Evolutionary conservation across 2,888 invertebrate genomes (phyloP).

Genomic region (Mongoloraphidia duomilia): DNA sequence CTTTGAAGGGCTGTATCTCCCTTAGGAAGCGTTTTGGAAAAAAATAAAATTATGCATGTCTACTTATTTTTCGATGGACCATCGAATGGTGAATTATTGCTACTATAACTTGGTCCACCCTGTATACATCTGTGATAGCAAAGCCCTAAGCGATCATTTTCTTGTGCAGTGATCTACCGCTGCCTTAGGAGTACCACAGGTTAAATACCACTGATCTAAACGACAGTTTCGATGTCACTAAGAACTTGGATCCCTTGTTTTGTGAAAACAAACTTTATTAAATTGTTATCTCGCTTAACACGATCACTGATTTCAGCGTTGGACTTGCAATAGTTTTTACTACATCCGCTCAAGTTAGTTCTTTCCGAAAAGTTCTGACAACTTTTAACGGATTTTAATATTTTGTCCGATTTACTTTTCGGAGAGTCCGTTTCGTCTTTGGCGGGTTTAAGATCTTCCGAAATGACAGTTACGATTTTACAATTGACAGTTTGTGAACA

Average conservation of each 20-base stretch:
- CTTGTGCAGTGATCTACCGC: too few relatives aligned
- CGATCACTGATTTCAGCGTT: conserved; percentile 35
- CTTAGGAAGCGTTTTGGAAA: too few relatives aligned
- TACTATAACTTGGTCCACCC: too few relatives aligned
- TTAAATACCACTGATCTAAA: conserved; percentile 24
- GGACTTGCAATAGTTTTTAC: conserved; percentile 18
- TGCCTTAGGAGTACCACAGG: background rate
- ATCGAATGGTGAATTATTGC: too few relatives aligned
- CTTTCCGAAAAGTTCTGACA: conserved; percentile 23
- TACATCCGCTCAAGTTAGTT: conserved; percentile 4
- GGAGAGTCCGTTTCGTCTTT: conserved; percentile 27
- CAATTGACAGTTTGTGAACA: background rate
- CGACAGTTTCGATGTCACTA: conserved; percentile 63
- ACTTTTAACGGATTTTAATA: conserved; percentile 28
- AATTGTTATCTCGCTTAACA: conserved; percentile 29
- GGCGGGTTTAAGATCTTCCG: background rate
- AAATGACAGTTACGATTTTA: too few relatives aligned
- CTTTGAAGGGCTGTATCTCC: too few relatives aligned
- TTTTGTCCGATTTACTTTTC: conserved; percentile 26
- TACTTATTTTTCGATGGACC: too few relatives aligned
- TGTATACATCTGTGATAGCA: too few relatives aligned
- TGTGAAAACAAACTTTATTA: conserved; percentile 58
- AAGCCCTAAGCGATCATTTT: too few relatives aligned
- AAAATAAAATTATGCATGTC: too few relatives aligned
- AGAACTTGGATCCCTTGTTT: conserved; percentile 68